Evolutionary conservation across 2,797 vertebrate genomes (phyloP).

Genomic region (Threskiornis aethiopicus): DNA sequence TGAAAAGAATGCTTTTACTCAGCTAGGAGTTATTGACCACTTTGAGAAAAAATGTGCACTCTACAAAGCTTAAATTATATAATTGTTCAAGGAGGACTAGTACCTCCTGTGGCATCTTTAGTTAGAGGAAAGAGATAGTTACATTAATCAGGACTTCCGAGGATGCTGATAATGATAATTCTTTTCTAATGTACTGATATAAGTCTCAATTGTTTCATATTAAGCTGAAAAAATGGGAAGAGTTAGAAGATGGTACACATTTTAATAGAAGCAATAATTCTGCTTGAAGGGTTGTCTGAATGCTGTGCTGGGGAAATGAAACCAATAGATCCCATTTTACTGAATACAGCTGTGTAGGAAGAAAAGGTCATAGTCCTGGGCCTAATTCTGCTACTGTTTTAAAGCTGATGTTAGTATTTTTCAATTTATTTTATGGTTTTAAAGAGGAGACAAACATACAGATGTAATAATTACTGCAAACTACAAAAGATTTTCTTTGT

Average conservation of each 20-base stretch:
- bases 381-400: slow-evolving; percentile 35
- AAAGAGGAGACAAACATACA: background rate
- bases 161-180: slow-evolving; percentile 71
- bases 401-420: slow-evolving; percentile 21
- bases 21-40: slow-evolving; percentile 43
- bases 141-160: slow-evolving; percentile 67
- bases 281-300: slow-evolving; percentile 69
- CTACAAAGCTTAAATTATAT: slow-evolving; percentile 49
- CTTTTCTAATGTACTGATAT: slow-evolving; percentile 69
- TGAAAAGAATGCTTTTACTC: slow-evolving; percentile 62
- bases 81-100: slow-evolving; percentile 49
- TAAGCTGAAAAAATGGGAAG: slow-evolving; percentile 63
- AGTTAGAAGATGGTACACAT: slow-evolving; percentile 64
- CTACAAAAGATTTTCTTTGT: background rate
- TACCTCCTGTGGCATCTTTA: slow-evolving; percentile 38
- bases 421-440: slow-evolving; percentile 13
- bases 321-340: slow-evolving; percentile 65
- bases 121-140: slow-evolving; percentile 32
- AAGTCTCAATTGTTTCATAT: slow-evolving; percentile 76
- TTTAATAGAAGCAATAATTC: slow-evolving; percentile 79
- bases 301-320: slow-evolving; percentile 73
- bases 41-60: slow-evolving; percentile 36
- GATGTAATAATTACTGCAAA: background rate
- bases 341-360: slow-evolving; percentile 31
- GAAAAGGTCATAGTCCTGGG: slow-evolving; percentile 12